phyloP scores from a whole-genome alignment of 2,888 invertebrate species.

The Ophioninae sp. region DNA sequence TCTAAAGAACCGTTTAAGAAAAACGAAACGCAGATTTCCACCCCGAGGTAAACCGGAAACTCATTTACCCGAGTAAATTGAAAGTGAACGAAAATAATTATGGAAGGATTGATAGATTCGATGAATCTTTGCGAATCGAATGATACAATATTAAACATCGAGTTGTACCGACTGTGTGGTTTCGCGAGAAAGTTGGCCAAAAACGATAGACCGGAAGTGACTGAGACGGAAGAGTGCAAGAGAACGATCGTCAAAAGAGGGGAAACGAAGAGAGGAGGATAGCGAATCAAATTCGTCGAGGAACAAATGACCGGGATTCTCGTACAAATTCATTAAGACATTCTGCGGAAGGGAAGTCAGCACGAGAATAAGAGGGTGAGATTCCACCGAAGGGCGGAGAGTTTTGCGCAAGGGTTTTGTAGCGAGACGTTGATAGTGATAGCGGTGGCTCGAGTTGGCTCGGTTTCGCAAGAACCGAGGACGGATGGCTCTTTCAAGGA shows the following conservation, averaged over 20 bases:
- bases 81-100: conserved; percentile 11
- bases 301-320: conserved; percentile 57
- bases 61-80: conserved; percentile 21
- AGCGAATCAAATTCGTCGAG: conserved; percentile 54
- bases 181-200: neutral
- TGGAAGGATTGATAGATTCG: conserved; percentile 42
- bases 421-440: conserved; percentile 30
- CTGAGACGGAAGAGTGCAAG: neutral
- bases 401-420: conserved; percentile 29
- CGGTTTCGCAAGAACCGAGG: conserved; percentile 57
- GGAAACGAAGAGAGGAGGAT: neutral
- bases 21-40: neutral
- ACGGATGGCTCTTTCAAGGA: conserved; percentile 72
- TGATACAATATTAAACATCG: conserved; percentile 8
- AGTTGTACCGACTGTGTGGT: conserved; percentile 3
- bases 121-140: conserved; percentile 47
- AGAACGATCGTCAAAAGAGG: neutral
- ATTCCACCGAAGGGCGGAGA: conserved; percentile 33
- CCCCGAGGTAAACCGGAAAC: neutral
- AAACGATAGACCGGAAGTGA: neutral
- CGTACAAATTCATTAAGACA: conserved; percentile 61
- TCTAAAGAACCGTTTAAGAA: too few relatives aligned
- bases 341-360: conserved; percentile 41
- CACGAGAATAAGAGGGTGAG: conserved; percentile 30
- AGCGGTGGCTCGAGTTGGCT: conserved; percentile 56